Conservation (phyloP, 2,888 invertebrate genomes). For the Hecatera dysodea region DNA sequence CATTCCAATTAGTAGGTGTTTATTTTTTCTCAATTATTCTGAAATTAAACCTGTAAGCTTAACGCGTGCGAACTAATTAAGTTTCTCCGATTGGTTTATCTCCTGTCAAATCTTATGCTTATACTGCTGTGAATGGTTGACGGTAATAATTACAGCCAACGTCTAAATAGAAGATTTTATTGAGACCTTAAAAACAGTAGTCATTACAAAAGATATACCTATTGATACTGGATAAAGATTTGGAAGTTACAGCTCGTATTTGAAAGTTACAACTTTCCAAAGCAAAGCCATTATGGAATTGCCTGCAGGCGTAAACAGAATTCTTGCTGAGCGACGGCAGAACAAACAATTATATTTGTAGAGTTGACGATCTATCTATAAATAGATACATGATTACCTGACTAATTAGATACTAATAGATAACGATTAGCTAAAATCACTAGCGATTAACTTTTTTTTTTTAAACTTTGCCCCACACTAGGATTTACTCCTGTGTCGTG, state of each 20-base stretch:
- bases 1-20: constrained; percentile 25
- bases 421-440: background rate
- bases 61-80: background rate
- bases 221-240: background rate
- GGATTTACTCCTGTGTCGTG: too few relatives aligned
- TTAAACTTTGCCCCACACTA: too few relatives aligned
- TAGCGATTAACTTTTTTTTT: too few relatives aligned
- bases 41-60: constrained; percentile 9
- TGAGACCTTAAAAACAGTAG: background rate
- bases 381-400: background rate
- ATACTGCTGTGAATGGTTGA: constrained; percentile 3
- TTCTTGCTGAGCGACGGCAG: background rate
- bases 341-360: background rate
- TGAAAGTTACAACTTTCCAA: constrained; percentile 14
- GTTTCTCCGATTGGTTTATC: background rate
- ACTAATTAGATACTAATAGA: too few relatives aligned
- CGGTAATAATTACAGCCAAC: background rate
- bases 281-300: background rate
- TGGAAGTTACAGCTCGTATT: background rate
- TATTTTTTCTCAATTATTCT: constrained; percentile 20
- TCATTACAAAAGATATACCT: background rate
- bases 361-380: background rate
- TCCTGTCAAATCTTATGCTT: background rate
- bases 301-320: constrained; percentile 15
- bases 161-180: too few relatives aligned